Evolutionary conservation across 2,888 invertebrate species (phyloP).

Genomic region (Trissoscelio sp.): DNA sequence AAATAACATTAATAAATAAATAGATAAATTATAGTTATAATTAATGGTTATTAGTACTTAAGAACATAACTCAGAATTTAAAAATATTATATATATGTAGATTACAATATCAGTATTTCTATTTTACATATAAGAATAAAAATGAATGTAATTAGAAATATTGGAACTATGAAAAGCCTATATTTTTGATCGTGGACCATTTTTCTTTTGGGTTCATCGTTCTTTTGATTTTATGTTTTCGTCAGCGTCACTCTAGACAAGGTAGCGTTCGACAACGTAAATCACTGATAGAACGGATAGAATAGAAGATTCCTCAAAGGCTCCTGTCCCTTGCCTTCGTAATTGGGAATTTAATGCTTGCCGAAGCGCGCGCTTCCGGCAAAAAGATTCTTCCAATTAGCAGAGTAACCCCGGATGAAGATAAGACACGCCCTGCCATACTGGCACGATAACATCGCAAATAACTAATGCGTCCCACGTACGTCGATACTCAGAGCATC

Average conservation of each 20-base stretch:
- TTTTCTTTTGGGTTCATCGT: conserved; percentile 10
- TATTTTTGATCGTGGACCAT: conserved; percentile 9
- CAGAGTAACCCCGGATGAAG: conserved; percentile 74
- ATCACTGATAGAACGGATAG: conserved; percentile 66
- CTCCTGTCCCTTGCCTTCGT: conserved; percentile 66
- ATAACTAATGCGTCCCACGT: conserved; percentile 75
- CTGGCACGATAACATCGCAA: conserved; percentile 75
- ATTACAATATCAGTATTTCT: no score
- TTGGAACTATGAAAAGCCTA: no score
- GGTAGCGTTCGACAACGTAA: conserved; percentile 59
- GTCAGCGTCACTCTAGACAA: conserved; percentile 61
- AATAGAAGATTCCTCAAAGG: conserved; percentile 67
- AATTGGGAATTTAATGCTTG: conserved; percentile 77
- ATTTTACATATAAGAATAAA: no score
- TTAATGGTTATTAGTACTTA: no score
- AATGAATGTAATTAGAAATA: no score
- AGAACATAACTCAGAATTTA: no score
- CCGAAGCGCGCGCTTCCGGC: conserved; percentile 68
- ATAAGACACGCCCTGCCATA: conserved; percentile 77
- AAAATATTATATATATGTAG: no score
- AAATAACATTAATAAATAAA: no score
- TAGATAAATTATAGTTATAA: no score
- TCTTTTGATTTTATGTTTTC: conserved; percentile 59
- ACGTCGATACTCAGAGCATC: conserved; percentile 66
- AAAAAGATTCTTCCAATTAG: conserved; percentile 81